Conservation (phyloP, 2,888 invertebrate species). For the Apamea monoglypha region DNA sequence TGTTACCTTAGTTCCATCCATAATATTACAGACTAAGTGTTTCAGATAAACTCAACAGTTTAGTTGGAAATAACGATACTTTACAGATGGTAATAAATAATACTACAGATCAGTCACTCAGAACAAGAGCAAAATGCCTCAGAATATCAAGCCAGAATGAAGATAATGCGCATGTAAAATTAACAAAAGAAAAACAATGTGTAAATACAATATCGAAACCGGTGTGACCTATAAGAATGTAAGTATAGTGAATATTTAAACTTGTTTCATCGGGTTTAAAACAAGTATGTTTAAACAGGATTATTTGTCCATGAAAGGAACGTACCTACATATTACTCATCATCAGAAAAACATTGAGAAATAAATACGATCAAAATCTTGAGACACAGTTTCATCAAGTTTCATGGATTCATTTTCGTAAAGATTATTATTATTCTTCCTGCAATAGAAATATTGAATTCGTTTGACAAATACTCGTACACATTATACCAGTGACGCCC, state of each 20-base stretch:
- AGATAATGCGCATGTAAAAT: constrained; percentile 42
- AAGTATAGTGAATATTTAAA: constrained; percentile 53
- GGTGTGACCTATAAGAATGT: constrained; percentile 57
- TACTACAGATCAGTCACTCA: constrained; percentile 2
- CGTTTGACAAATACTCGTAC: constrained; percentile 17
- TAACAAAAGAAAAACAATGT: constrained; percentile 38
- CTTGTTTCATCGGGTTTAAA: constrained; percentile 58
- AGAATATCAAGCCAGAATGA: constrained; percentile 16
- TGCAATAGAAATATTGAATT: constrained; percentile 14
- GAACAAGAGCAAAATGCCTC: constrained; percentile 15
- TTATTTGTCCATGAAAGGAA: constrained; percentile 57
- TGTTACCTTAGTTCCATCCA: not conserved
- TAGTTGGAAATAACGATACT: constrained; percentile 9
- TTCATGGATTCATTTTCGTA: constrained; percentile 6
- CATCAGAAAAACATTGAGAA: constrained; percentile 36
- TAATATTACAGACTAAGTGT: not conserved
- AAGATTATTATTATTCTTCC: constrained; percentile 20
- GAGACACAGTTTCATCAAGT: not conserved
- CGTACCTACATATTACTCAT: constrained; percentile 50
- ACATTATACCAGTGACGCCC: constrained; percentile 16
- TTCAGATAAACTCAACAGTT: constrained; percentile 11
- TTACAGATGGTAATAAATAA: not conserved
- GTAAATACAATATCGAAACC: constrained; percentile 48
- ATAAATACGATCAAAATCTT: constrained; percentile 3
- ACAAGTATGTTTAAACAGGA: constrained; percentile 61